These are phyloP conservation scores for Anolis sagrei DNA, from an alignment of 2,113 vertebrate genomes.

Conservation along the genomic window DNA sequence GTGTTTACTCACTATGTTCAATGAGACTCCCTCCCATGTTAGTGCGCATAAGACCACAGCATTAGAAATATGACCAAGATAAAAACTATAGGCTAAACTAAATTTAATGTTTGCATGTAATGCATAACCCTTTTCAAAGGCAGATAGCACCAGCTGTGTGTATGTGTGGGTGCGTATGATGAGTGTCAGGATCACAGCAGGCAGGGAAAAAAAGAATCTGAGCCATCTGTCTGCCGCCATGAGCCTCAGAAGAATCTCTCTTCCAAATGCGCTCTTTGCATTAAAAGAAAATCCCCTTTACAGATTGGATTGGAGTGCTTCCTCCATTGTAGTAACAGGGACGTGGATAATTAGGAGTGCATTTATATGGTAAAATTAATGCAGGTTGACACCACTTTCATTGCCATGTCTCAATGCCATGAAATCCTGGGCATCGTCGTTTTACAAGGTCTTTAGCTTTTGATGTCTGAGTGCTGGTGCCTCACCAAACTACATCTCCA, in stretches of 20 bases:
- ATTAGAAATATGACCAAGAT: neutral
- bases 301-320: neutral
- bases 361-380: too few relatives aligned
- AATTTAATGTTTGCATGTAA: neutral
- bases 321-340: neutral
- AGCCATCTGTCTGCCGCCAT: neutral
- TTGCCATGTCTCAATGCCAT: too few relatives aligned
- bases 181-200: neutral
- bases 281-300: neutral
- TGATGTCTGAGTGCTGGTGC: too few relatives aligned
- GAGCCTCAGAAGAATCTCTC: neutral
- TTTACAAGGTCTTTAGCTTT: too few relatives aligned
- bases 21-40: too few relatives aligned
- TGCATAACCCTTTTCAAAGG: neutral
- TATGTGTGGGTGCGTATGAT: neutral
- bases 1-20: too few relatives aligned
- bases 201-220: neutral
- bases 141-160: neutral
- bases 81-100: neutral
- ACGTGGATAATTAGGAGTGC: neutral
- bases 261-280: neutral
- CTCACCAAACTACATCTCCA: too few relatives aligned
- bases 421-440: too few relatives aligned
- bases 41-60: too few relatives aligned
- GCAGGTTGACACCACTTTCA: too few relatives aligned